A percentile compares a stretch with the other conserved stretches of the same genome.
Evolutionary conservation across 2,113 vertebrate genomes (phyloP).

Genomic region (Pygoscelis adeliae): DNA sequence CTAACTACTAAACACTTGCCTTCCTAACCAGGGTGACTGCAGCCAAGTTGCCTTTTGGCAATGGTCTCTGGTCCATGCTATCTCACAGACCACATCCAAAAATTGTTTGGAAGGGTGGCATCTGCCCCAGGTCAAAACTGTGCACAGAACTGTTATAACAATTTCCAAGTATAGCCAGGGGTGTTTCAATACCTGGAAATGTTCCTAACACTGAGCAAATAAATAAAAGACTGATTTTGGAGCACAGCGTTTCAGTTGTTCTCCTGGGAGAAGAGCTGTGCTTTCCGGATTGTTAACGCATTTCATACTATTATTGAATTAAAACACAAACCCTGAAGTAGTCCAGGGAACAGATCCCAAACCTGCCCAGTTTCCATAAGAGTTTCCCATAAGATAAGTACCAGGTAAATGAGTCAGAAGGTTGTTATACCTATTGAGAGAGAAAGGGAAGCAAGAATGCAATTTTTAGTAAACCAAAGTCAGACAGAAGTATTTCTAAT

Average conservation of each 20-base stretch:
- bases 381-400: not conserved
- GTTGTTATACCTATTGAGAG: not conserved
- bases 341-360: not conserved
- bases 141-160: not conserved
- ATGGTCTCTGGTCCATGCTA: not conserved
- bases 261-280: not conserved
- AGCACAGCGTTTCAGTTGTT: not conserved
- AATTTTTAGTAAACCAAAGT: not conserved
- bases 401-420: not conserved
- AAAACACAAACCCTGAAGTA: not conserved
- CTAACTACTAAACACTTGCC: not conserved
- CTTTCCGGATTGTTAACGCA: not conserved
- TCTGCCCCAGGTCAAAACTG: not conserved
- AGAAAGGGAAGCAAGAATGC: not conserved
- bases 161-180: not conserved
- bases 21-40: not conserved
- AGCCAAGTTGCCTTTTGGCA: not conserved
- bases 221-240: not conserved
- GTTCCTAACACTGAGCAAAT: not conserved
- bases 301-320: not conserved
- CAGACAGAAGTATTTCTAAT: not conserved
- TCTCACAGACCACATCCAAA: not conserved
- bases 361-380: not conserved
- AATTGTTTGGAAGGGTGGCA: not conserved
- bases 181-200: not conserved